Evolutionary conservation across 1,140 invertebrate genomes (phyloP), one percentile per base, ranked within the genome.

Genomic region (Plectrocnemia conspersa): DNA sequence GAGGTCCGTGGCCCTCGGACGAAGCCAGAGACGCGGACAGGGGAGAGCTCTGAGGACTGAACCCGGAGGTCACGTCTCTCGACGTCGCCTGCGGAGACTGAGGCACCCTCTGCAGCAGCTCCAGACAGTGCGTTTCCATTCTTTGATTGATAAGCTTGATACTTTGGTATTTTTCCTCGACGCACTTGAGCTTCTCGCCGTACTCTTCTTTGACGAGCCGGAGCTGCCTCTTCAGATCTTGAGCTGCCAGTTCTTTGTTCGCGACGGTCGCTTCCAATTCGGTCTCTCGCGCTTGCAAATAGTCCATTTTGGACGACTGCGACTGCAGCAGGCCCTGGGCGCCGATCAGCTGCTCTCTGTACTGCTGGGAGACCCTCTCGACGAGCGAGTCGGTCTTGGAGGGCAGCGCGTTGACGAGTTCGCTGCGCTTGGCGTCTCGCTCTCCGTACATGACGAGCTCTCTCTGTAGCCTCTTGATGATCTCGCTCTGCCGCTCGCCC

Each of bases 91-190:
- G 67, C 57, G 56, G 61, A 35, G 48, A 66, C 63, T 52, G 66
- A 50, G 41, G 64, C 35, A 58, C 58, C 49, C 41, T 63, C 54
- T 57, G 55, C 49, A 65, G 73, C 32, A 83, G 65, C 63, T 86
- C 82, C 41, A 87, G 70, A 4, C 84, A 79, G 52, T 82, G 79
- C 29, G 80, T 78, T 62, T 88, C 85, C 48, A 84, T 69, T 27
- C 80, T 73, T 52, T 83, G 72, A 66, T 84, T 84, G 22, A 86
- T 82, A 21, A 79, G 73, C 61, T 82, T 77, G 59, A 87, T 80
- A 4, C 80, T 77, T 44, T 78, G 75, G 65, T 88, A 89, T 65
- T 88, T 88, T 35, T 82, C 83, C 62, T 85, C 83, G 1, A 87
- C 73, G 2, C 83, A 79, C 66, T 80, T 67, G 25, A 78, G 63